Conservation (phyloP, 2,113 vertebrate species). For the Hyla sarda region DNA sequence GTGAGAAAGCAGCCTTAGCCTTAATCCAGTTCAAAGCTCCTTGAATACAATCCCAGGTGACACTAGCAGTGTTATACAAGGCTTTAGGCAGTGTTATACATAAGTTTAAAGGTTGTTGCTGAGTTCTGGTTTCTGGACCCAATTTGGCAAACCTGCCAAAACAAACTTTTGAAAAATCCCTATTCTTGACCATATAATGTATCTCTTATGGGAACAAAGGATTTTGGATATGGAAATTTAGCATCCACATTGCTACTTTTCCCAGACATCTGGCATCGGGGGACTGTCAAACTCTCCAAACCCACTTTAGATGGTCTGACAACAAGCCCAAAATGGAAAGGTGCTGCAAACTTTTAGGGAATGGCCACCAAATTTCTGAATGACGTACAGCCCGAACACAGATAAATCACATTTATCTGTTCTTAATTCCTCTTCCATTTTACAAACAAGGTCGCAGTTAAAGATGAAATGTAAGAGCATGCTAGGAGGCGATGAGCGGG, state of each 20-base stretch:
- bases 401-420: not conserved
- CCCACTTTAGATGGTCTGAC: not conserved
- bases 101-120: too few species aligned
- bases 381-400: not conserved
- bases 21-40: too few species aligned
- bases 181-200: too few species aligned
- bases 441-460: not conserved
- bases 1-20: too few species aligned
- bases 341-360: not conserved
- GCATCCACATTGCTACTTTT: not conserved
- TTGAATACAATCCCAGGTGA: too few species aligned
- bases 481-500: not conserved
- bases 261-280: not conserved
- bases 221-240: too few species aligned
- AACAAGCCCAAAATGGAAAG: not conserved
- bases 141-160: too few species aligned
- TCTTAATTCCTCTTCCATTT: not conserved
- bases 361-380: not conserved
- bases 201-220: not conserved
- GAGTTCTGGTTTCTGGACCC: too few species aligned
- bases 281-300: not conserved
- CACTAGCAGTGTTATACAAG: too few species aligned
- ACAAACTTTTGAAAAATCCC: too few species aligned
- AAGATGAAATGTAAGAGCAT: not conserved
- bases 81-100: too few species aligned